Conservation (phyloP, 2,888 invertebrate species). For the Homarus gammarus region DNA sequence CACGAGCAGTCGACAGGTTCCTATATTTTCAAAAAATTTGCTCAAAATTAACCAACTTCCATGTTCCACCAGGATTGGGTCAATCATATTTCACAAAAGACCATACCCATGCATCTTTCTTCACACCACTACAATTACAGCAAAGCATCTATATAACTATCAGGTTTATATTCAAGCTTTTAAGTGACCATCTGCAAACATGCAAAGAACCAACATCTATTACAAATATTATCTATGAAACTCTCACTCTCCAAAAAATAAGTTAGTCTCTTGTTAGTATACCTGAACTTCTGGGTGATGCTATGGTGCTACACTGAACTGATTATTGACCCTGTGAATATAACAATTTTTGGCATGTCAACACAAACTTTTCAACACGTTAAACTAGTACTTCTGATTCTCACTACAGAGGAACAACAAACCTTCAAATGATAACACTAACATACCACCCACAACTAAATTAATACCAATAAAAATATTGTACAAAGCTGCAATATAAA, state of each 20-base stretch:
- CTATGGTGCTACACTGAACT: slow-evolving; percentile 73
- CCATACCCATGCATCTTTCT: slow-evolving; percentile 56
- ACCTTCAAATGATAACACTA: slow-evolving; percentile 64
- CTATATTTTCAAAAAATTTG: neutral
- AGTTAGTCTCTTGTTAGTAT: slow-evolving; percentile 66
- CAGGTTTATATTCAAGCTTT: slow-evolving; percentile 49
- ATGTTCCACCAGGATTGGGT: slow-evolving; percentile 24
- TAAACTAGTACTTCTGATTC: slow-evolving; percentile 12
- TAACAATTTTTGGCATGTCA: slow-evolving; percentile 41
- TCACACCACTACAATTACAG: slow-evolving; percentile 61
- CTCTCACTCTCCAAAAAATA: slow-evolving; percentile 16
- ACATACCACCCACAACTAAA: neutral
- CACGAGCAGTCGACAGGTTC: too few species aligned
- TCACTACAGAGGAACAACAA: slow-evolving; percentile 60
- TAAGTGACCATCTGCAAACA: slow-evolving; percentile 44
- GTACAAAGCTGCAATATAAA: too few species aligned
- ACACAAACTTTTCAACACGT: neutral
- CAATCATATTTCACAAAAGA: slow-evolving; percentile 20
- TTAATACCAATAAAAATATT: slow-evolving; percentile 10
- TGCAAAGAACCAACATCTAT: slow-evolving; percentile 59
- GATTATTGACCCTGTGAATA: slow-evolving; percentile 73
- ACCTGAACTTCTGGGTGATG: slow-evolving; percentile 70
- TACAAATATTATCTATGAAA: slow-evolving; percentile 40
- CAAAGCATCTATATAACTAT: slow-evolving; percentile 55
- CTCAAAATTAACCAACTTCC: slow-evolving; percentile 24